Conservation (phyloP, 53 echinoderm and acorn worm genomes). For the Mesocentrotus franciscanus region DNA sequence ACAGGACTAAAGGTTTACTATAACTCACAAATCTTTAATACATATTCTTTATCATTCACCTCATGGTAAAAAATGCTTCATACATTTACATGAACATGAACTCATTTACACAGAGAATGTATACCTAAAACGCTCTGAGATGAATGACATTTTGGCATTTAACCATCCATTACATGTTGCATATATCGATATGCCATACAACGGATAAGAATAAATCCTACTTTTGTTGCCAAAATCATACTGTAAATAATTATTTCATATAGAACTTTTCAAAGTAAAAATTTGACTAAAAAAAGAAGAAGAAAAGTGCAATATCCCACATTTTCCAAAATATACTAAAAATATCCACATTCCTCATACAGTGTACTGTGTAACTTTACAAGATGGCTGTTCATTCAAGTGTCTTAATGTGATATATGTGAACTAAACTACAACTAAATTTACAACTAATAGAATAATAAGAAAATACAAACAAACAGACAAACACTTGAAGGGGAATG, state of each 20-base stretch:
- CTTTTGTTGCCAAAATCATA: background rate
- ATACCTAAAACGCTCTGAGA: background rate
- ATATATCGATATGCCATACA: background rate
- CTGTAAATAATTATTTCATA: background rate
- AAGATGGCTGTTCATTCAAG: background rate
- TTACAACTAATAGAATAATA: constrained; percentile 4
- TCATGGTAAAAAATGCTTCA: constrained; percentile 22
- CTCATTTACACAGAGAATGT: background rate
- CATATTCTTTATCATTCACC: constrained; percentile 22
- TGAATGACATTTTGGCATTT: background rate
- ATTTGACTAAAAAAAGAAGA: background rate
- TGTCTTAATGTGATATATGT: background rate
- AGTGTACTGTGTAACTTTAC: background rate
- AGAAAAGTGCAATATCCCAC: background rate
- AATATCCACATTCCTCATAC: background rate
- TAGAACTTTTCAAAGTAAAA: background rate
- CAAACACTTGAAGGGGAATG: background rate
- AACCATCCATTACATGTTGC: background rate
- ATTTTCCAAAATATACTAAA: background rate
- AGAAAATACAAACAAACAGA: background rate
- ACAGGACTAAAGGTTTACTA: background rate
- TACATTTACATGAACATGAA: constrained; percentile 21
- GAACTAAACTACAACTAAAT: background rate
- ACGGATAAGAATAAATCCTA: background rate
- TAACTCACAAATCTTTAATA: constrained; percentile 42